Base-by-base conservation (phyloP, 1,140 invertebrate species). In the Achatina immaculata region DNA sequence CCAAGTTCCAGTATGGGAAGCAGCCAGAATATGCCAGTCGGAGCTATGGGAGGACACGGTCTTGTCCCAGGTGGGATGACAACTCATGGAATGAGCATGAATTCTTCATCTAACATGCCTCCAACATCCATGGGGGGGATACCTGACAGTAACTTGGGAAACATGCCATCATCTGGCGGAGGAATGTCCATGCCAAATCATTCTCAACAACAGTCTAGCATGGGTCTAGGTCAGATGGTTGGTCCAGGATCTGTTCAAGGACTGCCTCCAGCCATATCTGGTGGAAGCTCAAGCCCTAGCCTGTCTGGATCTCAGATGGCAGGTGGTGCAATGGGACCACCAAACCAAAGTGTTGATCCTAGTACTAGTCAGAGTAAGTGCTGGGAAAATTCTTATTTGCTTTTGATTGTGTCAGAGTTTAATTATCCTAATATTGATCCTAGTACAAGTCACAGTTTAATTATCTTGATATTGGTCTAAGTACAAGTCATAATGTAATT, bases 271-370 rank as follows among this genome's bases (percentile, higher is more conserved):
- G 36, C 66, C 7, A 73, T 78, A 69, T 76, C 75, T 72, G 68
- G 69, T 34, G 65, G 43, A 0, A 82, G 68, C 42, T 24, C 69
- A n/a, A 78, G 55, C 21, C 79, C 81, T 34, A 58, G 58, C 31
- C 71, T 80, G 58, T 73, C 79, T 9, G 77, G 69, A 14, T 48
- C 81, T 43, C 80, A 81, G 73, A 81, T 83, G 80, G 79, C 74
- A 34, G 58, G 76, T 28, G 80, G 71, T 24, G 72, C 81, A 28
- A 83, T 83, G 83, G 83, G 83, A 42, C 83, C 83, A 28, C 83
- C 83, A 45, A 83, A 83, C 65, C 83, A 83, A 72, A 81, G 77
- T 69, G 78, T 84, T 45, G 80, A 79, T 81, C 82, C 84, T 34
- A 83, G 82, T 36, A 80, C 78, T 43, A 80, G 78, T 75, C 84